Evolutionary conservation across 2,888 invertebrate genomes (phyloP).

Genomic region (Opisthograptis luteolata): DNA sequence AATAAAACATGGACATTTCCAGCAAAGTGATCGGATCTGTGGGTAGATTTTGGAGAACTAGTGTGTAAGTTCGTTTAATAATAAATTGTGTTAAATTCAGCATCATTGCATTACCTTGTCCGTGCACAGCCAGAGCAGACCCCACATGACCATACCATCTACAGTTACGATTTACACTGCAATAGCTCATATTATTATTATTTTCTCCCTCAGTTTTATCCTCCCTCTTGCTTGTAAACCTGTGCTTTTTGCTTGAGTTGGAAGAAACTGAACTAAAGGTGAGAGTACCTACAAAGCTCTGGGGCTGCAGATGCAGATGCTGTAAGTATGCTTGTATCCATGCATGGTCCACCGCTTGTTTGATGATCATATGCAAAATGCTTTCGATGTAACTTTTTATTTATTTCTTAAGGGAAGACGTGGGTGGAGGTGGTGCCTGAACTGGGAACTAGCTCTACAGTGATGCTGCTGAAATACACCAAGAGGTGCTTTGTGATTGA

Average conservation of each 20-base stretch:
- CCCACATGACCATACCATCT: no score
- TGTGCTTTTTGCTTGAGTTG: background rate
- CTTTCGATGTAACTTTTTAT: no score
- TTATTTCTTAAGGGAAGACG: no score
- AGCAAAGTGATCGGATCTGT: constrained; percentile 47
- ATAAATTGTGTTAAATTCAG: background rate
- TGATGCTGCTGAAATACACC: no score
- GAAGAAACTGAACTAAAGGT: background rate
- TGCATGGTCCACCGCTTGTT: background rate
- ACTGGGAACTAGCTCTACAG: no score
- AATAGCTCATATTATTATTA: no score
- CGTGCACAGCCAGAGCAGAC: background rate
- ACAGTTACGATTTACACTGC: no score
- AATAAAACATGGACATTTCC: constrained; percentile 39
- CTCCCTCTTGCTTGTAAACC: no score
- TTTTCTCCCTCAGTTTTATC: no score
- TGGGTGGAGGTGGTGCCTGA: no score
- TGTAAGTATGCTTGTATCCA: constrained; percentile 6
- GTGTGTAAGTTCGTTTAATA: constrained; percentile 57
- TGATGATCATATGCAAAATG: no score
- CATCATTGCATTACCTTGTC: constrained; percentile 3
- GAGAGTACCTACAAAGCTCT: constrained; percentile 2
- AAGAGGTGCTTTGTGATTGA: no score
- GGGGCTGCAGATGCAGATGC: background rate
- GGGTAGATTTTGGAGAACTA: constrained; percentile 67